Base-by-base conservation (phyloP, 1,140 invertebrate genomes). In the Hormaphis cornu region DNA sequence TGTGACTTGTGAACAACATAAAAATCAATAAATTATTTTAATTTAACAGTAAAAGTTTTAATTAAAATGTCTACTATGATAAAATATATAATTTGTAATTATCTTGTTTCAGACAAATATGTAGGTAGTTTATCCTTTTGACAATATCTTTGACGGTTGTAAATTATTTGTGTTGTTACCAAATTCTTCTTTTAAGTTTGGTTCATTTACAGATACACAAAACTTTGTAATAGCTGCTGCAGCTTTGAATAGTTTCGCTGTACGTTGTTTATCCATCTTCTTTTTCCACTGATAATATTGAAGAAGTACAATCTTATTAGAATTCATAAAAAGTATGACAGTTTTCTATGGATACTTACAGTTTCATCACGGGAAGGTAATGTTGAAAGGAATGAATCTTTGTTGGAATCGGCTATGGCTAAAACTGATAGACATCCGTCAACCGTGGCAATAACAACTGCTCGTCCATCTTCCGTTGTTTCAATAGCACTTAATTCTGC, bases 391-490 rank as follows among this genome's bases (percentile, higher is more conserved):
- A 86, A 88, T n/a, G 86, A 81, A 12, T 79, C 76, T 59, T 83
- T 84, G 9, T 78, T 76, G 35, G 90, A 87, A 81, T 97, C 94
- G 0, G 91, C 88, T 74, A 98, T 90, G 14, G 89, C 88, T 33
- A 97, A 78, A n/a, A 94, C 87, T 1, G 93, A 93, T 37, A 98
- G 83, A 76, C 93, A 95, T 8, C 95, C 95, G 77, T 98, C 94
- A 7, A 95, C 88, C 0, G 91, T 94, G 0, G 93, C 93, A 24
- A 97, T 80, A 2, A 95, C 89, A 33, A 97, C 82, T 50, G 84
- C 87, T 75, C 80, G 87, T 8, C 93, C 90, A 76, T 91, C 90
- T 46, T 85, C 84, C 8, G 89, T 91, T 72, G 88, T 89, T 71
- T 88, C 87, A 42, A 94, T 87, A 1, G 89, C 88, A 71, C 87